Percentiles rank a stretch among this genome's conserved stretches.
Conservation (phyloP, 2,113 vertebrate genomes). For the Leptocoma aspasia region DNA sequence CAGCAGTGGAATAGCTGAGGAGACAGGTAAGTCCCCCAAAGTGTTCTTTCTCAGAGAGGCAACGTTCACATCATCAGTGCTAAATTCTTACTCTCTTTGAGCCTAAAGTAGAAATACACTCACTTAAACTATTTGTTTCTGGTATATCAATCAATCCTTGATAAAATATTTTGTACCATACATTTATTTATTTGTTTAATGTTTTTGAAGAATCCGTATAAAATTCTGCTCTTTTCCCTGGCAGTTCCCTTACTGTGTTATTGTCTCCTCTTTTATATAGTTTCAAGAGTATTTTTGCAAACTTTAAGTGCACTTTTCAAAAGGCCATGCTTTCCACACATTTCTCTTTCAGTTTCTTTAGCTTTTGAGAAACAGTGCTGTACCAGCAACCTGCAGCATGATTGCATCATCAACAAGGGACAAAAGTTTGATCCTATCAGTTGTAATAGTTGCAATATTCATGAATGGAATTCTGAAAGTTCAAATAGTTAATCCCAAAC, state of each 20-base stretch:
- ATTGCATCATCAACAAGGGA: conserved; percentile 45
- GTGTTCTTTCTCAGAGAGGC: background rate
- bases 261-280: background rate
- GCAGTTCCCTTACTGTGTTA: background rate
- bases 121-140: background rate
- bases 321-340: rapidly evolving
- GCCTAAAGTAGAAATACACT: background rate
- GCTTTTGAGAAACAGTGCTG: background rate
- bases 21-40: background rate
- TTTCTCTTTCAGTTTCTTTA: background rate
- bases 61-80: background rate
- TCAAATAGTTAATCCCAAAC: conserved; percentile 65
- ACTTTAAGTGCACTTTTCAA: background rate
- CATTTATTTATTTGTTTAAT: background rate
- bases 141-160: background rate
- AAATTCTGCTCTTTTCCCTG: background rate
- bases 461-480: conserved; percentile 66
- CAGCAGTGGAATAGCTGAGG: background rate
- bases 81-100: background rate
- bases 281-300: background rate
- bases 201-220: background rate
- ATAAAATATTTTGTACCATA: background rate
- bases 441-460: conserved; percentile 50
- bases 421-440: conserved; percentile 49
- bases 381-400: background rate